phyloP scores from a whole-genome alignment of 2,797 vertebrate genomes.

The Falco columbarius region DNA sequence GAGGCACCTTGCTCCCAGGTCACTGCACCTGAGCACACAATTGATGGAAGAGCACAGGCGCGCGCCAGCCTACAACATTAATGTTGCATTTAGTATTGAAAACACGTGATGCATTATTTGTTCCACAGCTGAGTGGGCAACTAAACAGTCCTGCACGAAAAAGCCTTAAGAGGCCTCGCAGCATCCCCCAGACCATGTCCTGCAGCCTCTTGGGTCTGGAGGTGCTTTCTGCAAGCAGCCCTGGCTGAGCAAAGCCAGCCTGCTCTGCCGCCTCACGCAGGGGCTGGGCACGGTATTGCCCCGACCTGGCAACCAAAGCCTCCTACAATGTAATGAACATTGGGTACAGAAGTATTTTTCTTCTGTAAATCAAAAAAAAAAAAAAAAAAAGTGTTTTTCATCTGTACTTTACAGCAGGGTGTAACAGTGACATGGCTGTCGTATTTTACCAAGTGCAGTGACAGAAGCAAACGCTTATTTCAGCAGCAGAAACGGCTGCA shows the following conservation, averaged over 20 bases:
- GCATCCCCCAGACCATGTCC: not conserved
- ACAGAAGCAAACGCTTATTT: not conserved
- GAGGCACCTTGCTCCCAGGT: not conserved
- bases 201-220: not conserved
- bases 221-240: not conserved
- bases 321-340: not conserved
- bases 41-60: not conserved
- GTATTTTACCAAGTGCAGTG: not conserved
- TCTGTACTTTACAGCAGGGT: not conserved
- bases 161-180: not conserved
- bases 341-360: not conserved
- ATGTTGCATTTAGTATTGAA: not conserved
- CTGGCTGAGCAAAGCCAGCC: not conserved
- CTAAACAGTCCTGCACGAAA: too few species aligned
- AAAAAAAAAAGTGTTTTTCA: not conserved
- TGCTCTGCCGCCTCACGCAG: too few species aligned
- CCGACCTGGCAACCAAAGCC: not conserved
- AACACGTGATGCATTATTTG: rapidly evolving
- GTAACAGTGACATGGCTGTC: not conserved
- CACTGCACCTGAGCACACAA: not conserved
- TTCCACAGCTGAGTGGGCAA: not conserved
- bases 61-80: rapidly evolving
- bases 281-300: not conserved
- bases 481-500: not conserved
- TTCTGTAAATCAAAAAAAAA: too few species aligned